Evolutionary conservation across 2,113 vertebrate genomes (phyloP).

Genomic region (Sylvilagus bachmani): DNA sequence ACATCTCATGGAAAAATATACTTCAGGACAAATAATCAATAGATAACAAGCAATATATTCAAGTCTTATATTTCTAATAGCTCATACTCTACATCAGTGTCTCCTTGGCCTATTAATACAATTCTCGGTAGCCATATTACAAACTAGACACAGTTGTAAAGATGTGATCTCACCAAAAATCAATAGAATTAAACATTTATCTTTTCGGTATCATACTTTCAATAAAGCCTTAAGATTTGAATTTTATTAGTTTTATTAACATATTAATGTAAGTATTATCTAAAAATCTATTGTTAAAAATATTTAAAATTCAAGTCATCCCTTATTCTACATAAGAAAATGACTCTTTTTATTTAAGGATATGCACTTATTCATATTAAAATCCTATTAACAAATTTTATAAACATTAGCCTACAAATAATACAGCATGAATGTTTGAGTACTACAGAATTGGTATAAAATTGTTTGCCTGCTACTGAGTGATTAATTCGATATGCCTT

Average conservation of each 20-base stretch:
- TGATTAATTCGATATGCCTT: background rate
- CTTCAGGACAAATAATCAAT: background rate
- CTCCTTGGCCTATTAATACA: background rate
- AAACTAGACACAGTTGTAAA: background rate
- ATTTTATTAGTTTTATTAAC: background rate
- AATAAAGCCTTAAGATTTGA: background rate
- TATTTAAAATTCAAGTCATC: background rate
- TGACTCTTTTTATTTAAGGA: background rate
- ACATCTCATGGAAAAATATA: background rate
- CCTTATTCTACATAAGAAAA: constrained; percentile 7
- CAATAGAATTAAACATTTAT: background rate
- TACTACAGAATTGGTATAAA: background rate
- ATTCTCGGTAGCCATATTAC: background rate
- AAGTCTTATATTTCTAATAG: background rate
- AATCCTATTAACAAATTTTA: background rate
- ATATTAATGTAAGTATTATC: background rate
- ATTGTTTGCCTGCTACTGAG: background rate
- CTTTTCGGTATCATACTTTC: background rate
- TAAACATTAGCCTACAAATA: background rate
- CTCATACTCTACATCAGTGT: background rate
- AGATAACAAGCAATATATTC: background rate
- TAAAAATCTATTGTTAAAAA: background rate
- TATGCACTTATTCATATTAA: background rate
- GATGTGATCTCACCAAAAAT: background rate
- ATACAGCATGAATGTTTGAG: background rate